Conservation (phyloP, 2,113 vertebrate genomes). For the Opisthocomus hoazin region DNA sequence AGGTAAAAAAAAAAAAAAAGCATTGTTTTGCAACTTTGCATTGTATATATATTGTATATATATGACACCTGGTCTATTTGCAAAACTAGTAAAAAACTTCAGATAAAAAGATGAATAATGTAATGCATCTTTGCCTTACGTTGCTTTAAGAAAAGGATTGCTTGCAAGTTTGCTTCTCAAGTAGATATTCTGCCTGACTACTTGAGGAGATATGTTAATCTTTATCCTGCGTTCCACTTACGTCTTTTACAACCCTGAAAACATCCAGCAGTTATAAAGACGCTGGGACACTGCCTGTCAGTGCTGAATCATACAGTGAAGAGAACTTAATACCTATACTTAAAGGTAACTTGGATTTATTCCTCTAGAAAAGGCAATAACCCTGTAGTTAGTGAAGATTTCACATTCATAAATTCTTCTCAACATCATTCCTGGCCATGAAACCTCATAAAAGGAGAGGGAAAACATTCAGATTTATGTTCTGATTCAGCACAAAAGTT, state of each 20-base stretch:
- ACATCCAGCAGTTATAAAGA: constrained; percentile 18
- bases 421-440: constrained; percentile 21
- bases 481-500: constrained; percentile 54
- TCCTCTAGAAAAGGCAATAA: constrained; percentile 57
- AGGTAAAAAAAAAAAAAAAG: background rate
- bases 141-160: background rate
- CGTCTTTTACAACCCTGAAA: constrained; percentile 28
- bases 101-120: background rate
- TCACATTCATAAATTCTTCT: constrained; percentile 60
- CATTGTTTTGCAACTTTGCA: background rate
- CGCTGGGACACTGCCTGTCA: background rate
- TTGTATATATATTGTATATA: background rate
- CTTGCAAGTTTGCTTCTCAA: background rate
- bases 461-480: constrained; percentile 49
- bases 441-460: constrained; percentile 40
- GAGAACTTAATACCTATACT: constrained; percentile 32
- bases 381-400: constrained; percentile 55
- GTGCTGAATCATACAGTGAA: constrained; percentile 9
- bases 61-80: background rate
- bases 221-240: background rate
- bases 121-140: background rate
- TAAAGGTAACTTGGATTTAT: constrained; percentile 60
- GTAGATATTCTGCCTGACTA: background rate
- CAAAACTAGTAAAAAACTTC: background rate
- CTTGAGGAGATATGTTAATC: constrained; percentile 25